Base-by-base conservation (phyloP, 2,113 vertebrate species). In the Canis aureus region DNA sequence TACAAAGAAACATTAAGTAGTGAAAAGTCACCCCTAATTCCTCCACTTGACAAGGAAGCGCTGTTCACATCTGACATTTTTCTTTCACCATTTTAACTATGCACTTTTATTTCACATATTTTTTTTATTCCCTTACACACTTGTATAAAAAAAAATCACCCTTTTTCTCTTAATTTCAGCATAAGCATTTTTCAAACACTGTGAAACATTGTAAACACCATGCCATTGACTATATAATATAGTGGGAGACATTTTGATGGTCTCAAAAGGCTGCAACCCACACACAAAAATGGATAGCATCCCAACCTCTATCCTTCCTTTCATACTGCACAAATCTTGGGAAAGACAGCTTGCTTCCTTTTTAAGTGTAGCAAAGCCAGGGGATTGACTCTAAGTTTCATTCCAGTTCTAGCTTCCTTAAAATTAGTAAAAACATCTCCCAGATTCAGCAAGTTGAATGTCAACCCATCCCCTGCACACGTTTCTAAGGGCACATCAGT, bases 91-190 rank as follows among this genome's bases (percentile, higher is more conserved):
- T 91, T 78, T 23, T 53, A 79, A 29, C 6, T 29, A 84, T 1
- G 11, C 9, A 25, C 15, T 80, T 84, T 80, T 17, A 49, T 29
- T 60, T 67, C 43, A 55, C 5, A 74, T 88, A 49, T 49, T 81
- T 89, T 89, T 93, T 94, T 59, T 62, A 49, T 66, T 66, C 16
- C 25, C 6, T 83, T 78, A 76, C 32, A 62, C 9, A 78, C 23
- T 76, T n/a, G 25, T 66, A 78, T 81, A 20, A 9, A n/a, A 71
- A 71, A 76, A 80, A 64, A 11, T 3, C 5, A 76, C 29, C 25
- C 7, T 43, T 32, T 67, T 87, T 3, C 3, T 35, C 43, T 57
- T 64, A 62, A 29, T 64, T 64, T 89, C 57, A 53, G 7, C 55
- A 71, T 71, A 53, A 67, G n/a, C n/a, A 76, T 78, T 89, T 95